Conservation (phyloP, 2,888 invertebrate genomes). For the Stratiomys singularior region DNA sequence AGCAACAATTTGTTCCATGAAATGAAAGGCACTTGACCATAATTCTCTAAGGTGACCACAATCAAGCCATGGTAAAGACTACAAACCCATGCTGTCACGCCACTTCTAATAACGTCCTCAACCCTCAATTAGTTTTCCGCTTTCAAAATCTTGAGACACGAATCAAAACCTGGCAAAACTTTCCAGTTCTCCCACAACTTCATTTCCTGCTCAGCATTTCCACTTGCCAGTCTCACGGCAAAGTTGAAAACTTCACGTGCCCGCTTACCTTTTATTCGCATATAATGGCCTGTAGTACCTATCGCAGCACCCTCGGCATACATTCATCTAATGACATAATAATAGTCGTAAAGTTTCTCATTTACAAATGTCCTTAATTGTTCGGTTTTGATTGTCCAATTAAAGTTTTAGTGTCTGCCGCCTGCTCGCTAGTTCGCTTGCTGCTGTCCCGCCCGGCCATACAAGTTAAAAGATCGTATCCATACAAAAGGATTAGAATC, state of each 20-base stretch:
- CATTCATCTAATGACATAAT: slow-evolving; percentile 26
- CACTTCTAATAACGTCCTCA: not conserved
- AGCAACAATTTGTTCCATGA: too few species aligned
- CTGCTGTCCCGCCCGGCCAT: too few species aligned
- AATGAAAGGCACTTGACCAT: too few species aligned
- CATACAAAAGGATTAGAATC: not conserved
- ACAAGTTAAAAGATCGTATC: slow-evolving; percentile 8
- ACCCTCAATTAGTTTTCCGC: not conserved
- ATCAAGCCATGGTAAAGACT: too few species aligned
- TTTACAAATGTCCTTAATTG: slow-evolving; percentile 30
- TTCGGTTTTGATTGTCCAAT: slow-evolving; percentile 31
- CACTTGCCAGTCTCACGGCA: not conserved
- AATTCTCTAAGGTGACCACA: too few species aligned
- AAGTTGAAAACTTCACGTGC: slow-evolving; percentile 4
- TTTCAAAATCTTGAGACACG: not conserved
- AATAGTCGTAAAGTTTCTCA: slow-evolving; percentile 31
- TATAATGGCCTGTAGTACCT: too few species aligned
- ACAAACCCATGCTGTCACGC: not conserved
- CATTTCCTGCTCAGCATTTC: not conserved
- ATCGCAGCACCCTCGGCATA: not conserved
- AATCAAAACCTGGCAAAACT: not conserved
- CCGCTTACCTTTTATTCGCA: not conserved
- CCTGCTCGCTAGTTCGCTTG: too few species aligned
- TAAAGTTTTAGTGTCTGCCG: slow-evolving; percentile 25
- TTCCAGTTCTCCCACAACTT: not conserved